phyloP scores from a whole-genome alignment of 2,888 invertebrate species.

The Bombylius major region DNA sequence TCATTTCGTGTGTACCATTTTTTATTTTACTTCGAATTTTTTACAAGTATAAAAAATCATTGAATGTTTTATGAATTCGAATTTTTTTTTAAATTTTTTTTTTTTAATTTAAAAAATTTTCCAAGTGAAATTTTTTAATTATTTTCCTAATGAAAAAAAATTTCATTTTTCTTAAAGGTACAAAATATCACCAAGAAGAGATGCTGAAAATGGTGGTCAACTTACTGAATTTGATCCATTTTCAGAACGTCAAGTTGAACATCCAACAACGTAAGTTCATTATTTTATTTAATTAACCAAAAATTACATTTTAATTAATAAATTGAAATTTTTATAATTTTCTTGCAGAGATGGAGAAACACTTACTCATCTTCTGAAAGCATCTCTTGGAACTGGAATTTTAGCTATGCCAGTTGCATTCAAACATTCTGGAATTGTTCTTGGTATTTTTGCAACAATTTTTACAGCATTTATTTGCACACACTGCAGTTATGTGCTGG shows the following conservation, averaged over 20 bases:
- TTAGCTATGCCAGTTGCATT: slow-evolving; percentile 90
- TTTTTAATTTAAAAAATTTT: neutral
- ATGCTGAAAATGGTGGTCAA: slow-evolving; percentile 45
- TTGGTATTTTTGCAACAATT: slow-evolving; percentile 73
- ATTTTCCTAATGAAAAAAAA: too few relatives aligned
- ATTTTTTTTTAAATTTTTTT: slow-evolving; percentile 1
- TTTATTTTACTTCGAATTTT: too few relatives aligned
- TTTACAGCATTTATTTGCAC: slow-evolving; percentile 81
- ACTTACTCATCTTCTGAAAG: slow-evolving; percentile 86
- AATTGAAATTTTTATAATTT: slow-evolving; percentile 1
- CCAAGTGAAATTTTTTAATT: neutral
- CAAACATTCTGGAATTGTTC: slow-evolving; percentile 68
- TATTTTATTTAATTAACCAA: neutral
- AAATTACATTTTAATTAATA: neutral
- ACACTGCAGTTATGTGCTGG: slow-evolving; percentile 87
- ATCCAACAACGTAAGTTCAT: slow-evolving; percentile 66
- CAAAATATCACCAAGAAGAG: slow-evolving; percentile 34
- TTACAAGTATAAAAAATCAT: too few relatives aligned
- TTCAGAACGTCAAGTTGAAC: slow-evolving; percentile 52
- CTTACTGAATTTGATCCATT: slow-evolving; percentile 60
- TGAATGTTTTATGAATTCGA: too few relatives aligned
- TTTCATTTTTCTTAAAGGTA: slow-evolving; percentile 23
- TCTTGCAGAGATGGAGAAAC: slow-evolving; percentile 73
- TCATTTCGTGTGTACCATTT: too few relatives aligned
- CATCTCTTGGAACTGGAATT: slow-evolving; percentile 92